phyloP scores from a whole-genome alignment of 2,797 vertebrate species.

The Gymnothorax reevesii region DNA sequence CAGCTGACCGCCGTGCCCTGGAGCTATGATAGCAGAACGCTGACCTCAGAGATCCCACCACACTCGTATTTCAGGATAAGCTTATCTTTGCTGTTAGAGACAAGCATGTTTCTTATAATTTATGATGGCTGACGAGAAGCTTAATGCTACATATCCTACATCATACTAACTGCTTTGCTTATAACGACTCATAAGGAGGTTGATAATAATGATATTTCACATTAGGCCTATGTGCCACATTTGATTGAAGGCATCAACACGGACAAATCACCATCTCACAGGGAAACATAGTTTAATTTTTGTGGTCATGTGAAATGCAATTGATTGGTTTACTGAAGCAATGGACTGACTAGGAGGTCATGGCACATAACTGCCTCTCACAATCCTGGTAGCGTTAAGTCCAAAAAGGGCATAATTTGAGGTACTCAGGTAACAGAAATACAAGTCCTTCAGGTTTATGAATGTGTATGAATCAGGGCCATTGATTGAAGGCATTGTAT shows the following conservation, averaged over 20 bases:
- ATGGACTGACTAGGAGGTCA: not conserved
- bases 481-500: constrained; percentile 37
- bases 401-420: not conserved
- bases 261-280: not conserved
- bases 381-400: not conserved
- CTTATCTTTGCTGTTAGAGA: not conserved
- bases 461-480: constrained; percentile 38
- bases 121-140: not conserved
- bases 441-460: constrained; percentile 34
- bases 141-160: not conserved
- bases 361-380: not conserved
- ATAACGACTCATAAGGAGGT: not conserved
- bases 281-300: not conserved
- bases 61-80: constrained; percentile 28
- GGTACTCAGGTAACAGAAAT: constrained; percentile 36
- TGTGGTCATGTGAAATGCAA: not conserved
- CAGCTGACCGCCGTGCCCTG: constrained; percentile 19
- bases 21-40: not conserved
- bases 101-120: constrained; percentile 5
- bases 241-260: not conserved
- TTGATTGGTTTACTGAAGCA: not conserved
- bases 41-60: constrained; percentile 14
- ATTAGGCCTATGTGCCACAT: not conserved
- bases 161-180: not conserved
- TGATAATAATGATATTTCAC: not conserved